Conservation (phyloP, 1,140 invertebrate genomes). For the Archegozetes longisetosus region DNA sequence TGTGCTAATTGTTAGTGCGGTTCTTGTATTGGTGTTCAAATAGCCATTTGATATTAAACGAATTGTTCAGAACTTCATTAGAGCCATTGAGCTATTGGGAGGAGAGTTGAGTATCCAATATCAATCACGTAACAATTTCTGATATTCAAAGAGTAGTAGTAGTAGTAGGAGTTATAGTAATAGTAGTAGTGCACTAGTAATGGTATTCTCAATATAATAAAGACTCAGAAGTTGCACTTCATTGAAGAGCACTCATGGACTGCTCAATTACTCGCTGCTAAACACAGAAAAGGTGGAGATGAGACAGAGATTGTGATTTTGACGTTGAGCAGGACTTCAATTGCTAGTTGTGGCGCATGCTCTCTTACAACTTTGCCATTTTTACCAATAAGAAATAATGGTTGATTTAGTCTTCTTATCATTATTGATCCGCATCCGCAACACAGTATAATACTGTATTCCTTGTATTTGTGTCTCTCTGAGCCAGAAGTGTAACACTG, state of each 20-base stretch:
- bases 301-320: not conserved
- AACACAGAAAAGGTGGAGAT: not conserved
- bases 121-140: too few relatives aligned
- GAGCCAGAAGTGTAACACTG: not conserved
- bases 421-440: not conserved
- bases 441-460: too few relatives aligned
- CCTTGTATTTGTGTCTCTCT: not conserved
- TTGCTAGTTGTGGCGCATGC: not conserved
- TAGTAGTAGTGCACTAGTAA: too few relatives aligned
- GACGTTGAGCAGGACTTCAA: not conserved
- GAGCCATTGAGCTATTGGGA: too few relatives aligned
- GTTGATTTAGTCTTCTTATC: not conserved
- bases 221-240: not conserved
- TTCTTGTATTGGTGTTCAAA: not conserved
- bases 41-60: not conserved
- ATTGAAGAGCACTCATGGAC: not conserved
- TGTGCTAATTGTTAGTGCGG: not conserved
- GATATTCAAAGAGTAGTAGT: too few relatives aligned
- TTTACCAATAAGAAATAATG: not conserved
- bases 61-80: too few relatives aligned
- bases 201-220: too few relatives aligned
- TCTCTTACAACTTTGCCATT: not conserved
- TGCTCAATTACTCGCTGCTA: not conserved
- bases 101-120: too few relatives aligned
- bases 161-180: too few relatives aligned